Evolutionary conservation across 1,140 invertebrate genomes (phyloP).

Genomic region (Theocolax elegans): DNA sequence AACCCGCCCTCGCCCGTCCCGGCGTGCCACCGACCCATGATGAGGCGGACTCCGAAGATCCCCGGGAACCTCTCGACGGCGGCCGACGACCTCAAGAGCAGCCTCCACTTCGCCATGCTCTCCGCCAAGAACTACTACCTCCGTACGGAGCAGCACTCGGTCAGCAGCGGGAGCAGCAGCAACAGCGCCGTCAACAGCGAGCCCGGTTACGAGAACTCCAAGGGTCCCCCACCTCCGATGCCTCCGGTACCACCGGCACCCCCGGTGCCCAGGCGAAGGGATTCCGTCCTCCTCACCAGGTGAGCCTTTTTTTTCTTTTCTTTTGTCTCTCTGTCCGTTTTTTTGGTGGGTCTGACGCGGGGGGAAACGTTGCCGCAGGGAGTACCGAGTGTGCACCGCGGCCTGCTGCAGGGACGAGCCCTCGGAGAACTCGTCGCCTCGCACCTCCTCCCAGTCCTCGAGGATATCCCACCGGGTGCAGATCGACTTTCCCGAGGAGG

Average conservation of each 20-base stretch:
- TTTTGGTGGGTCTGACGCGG: too few species aligned
- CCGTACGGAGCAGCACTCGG: constrained; percentile 49
- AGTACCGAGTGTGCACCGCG: constrained; percentile 61
- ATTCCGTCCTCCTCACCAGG: constrained; percentile 41
- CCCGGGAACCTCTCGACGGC: constrained; percentile 74
- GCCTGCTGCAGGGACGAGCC: constrained; percentile 63
- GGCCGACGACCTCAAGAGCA: constrained; percentile 74
- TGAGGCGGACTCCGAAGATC: constrained; percentile 76
- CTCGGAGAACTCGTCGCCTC: constrained; percentile 61
- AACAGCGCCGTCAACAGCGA: constrained; percentile 70
- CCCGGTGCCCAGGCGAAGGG: constrained; percentile 62
- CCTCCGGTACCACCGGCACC: too few species aligned
- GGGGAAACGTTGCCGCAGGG: too few species aligned
- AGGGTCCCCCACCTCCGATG: constrained; percentile 61
- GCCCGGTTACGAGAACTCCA: constrained; percentile 69
- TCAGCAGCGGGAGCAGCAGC: constrained; percentile 69
- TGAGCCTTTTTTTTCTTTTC: too few species aligned
- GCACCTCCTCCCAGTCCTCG: constrained; percentile 58
- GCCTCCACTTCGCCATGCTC: constrained; percentile 70
- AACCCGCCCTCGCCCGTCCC: constrained; percentile 63
- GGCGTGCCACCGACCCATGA: constrained; percentile 66
- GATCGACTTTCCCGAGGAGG: constrained; percentile 55
- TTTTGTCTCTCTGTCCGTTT: too few species aligned
- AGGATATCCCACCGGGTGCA: constrained; percentile 52
- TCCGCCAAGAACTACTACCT: constrained; percentile 66